Percentiles rank a stretch among this genome's conserved stretches.
Evolutionary conservation across 2,113 vertebrate genomes (phyloP).

Genomic region (Festucalex cinctus): DNA sequence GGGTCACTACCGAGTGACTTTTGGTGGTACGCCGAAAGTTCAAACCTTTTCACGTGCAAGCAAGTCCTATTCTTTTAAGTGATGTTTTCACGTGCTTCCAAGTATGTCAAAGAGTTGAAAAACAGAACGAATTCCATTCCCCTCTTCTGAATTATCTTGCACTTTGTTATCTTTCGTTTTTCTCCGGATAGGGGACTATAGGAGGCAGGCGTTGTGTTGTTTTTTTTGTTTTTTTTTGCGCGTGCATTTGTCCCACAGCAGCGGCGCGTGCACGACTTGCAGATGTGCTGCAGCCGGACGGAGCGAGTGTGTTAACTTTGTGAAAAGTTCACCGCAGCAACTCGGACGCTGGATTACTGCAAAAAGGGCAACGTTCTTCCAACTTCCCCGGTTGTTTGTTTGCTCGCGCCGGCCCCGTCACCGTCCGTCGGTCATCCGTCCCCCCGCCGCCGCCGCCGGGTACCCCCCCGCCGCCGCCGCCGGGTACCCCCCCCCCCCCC

Average conservation of each 20-base stretch:
- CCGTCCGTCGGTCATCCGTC: slow-evolving; percentile 68
- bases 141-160: too few relatives aligned
- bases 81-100: too few relatives aligned
- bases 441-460: too few relatives aligned
- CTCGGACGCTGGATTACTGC: slow-evolving; percentile 6
- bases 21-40: too few relatives aligned
- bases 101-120: too few relatives aligned
- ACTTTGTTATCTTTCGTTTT: too few relatives aligned
- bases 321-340: slow-evolving; percentile 19
- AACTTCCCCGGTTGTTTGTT: slow-evolving; percentile 46
- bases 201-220: neutral
- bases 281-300: slow-evolving; percentile 61
- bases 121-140: too few relatives aligned
- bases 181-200: neutral
- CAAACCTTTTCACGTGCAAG: too few relatives aligned
- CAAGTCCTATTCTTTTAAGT: too few relatives aligned
- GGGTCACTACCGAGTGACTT: too few relatives aligned
- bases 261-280: slow-evolving; percentile 56
- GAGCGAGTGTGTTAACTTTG: slow-evolving; percentile 22
- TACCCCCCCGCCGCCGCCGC: slow-evolving; percentile 12
- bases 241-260: neutral
- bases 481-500: slow-evolving; percentile 14
- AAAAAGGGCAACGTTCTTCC: slow-evolving; percentile 25
- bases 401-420: slow-evolving; percentile 43
- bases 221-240: neutral